A percentile compares a stretch with the other conserved stretches of the same genome.
These are phyloP conservation scores for Belgica antarctica DNA, from an alignment of 2,888 invertebrate species.

Conservation along the genomic window DNA sequence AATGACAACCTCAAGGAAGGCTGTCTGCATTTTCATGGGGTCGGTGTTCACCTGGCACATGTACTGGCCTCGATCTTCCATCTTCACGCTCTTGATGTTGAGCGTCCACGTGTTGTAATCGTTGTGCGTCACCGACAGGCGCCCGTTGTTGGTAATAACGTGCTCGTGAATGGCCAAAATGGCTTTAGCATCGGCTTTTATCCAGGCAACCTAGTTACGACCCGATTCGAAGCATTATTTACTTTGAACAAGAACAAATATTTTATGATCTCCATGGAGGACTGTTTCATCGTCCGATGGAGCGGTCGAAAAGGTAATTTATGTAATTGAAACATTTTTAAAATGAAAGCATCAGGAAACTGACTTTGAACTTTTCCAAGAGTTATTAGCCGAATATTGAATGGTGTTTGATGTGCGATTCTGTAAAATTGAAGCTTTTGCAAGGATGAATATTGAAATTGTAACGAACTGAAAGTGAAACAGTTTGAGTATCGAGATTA, in stretches of 20 bases:
- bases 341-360: too few species aligned
- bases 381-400: too few species aligned
- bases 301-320: background rate
- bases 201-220: conserved; percentile 80
- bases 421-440: too few species aligned
- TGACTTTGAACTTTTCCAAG: too few species aligned
- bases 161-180: conserved; percentile 90
- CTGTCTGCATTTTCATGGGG: conserved; percentile 93
- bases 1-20: conserved; percentile 85
- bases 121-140: conserved; percentile 85
- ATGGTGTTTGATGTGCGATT: too few species aligned
- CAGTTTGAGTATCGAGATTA: too few species aligned
- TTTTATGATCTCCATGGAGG: background rate
- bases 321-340: conserved; percentile 16
- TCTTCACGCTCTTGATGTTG: conserved; percentile 77
- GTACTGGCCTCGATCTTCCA: conserved; percentile 85
- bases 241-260: conserved; percentile 35
- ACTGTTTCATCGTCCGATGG: background rate
- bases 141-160: conserved; percentile 88
- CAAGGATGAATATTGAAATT: too few species aligned
- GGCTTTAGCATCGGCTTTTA: conserved; percentile 90
- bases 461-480: too few species aligned
- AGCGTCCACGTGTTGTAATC: conserved; percentile 93
- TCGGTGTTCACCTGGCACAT: conserved; percentile 96
- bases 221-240: conserved; percentile 18